phyloP scores from a whole-genome alignment of 2,113 vertebrate genomes.

The Poicephalus meyeri region DNA sequence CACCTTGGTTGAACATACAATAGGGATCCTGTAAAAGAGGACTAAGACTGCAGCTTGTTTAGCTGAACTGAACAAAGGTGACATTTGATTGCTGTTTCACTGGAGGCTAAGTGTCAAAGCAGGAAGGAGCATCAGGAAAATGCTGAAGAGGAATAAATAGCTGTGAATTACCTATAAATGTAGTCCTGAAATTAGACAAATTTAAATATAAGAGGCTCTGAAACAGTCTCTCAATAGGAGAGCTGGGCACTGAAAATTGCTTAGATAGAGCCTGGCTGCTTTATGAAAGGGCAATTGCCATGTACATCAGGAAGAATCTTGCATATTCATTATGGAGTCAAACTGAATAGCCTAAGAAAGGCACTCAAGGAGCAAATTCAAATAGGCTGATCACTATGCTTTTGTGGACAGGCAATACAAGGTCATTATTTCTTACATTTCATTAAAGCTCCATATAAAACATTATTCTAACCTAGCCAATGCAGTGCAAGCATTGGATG shows the following conservation, averaged over 20 bases:
- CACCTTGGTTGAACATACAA: background rate
- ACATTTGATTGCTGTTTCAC: background rate
- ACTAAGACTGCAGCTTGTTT: background rate
- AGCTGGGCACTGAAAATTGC: background rate
- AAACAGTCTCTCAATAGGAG: background rate
- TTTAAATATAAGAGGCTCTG: background rate
- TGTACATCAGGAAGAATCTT: background rate
- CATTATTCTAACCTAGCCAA: background rate
- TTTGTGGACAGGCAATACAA: background rate
- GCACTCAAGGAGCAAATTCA: background rate
- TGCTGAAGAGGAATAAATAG: background rate
- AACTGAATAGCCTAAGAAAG: background rate
- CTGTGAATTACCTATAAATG: background rate
- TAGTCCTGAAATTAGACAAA: background rate
- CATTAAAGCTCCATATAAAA: background rate
- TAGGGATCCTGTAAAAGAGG: background rate
- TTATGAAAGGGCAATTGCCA: background rate
- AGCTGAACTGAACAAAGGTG: conserved; percentile 13
- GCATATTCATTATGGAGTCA: background rate
- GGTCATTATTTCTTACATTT: background rate
- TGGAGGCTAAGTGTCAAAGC: background rate
- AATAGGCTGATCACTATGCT: background rate
- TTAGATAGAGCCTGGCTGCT: background rate
- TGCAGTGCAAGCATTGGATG: background rate
- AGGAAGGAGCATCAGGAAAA: background rate